Conservation (phyloP, 2,113 vertebrate species). For the Todiramphus chloris region DNA sequence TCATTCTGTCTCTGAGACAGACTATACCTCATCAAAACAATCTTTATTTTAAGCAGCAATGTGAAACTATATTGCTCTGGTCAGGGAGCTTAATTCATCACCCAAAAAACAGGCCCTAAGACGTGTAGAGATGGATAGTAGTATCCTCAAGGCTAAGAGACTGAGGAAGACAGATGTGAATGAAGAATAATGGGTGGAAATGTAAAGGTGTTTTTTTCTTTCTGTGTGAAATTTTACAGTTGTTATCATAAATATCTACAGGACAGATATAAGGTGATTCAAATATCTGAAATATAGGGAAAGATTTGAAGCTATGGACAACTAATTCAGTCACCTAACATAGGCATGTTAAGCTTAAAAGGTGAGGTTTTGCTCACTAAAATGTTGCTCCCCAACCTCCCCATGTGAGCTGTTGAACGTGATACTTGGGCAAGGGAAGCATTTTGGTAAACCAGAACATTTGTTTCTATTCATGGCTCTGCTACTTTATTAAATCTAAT, state of each 20-base stretch:
- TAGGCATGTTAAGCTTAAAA: not conserved
- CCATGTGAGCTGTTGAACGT: not conserved
- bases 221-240: not conserved
- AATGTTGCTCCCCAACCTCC: not conserved
- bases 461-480: not conserved
- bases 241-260: not conserved
- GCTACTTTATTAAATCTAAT: not conserved
- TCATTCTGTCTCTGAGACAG: conserved; percentile 8
- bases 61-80: not conserved
- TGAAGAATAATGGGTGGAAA: not conserved
- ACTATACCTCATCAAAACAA: not conserved
- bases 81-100: conserved; percentile 1
- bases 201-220: not conserved
- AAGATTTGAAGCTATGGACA: not conserved
- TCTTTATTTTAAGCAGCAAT: conserved; percentile 13
- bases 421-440: not conserved
- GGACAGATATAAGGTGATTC: not conserved
- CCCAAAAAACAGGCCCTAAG: not conserved
- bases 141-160: not conserved
- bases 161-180: not conserved
- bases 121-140: not conserved
- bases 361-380: not conserved
- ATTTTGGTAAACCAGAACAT: not conserved
- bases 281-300: not conserved
- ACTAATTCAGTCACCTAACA: not conserved